Evolutionary conservation across 2,888 invertebrate genomes (phyloP).

Genomic region (Philonicus albiceps): DNA sequence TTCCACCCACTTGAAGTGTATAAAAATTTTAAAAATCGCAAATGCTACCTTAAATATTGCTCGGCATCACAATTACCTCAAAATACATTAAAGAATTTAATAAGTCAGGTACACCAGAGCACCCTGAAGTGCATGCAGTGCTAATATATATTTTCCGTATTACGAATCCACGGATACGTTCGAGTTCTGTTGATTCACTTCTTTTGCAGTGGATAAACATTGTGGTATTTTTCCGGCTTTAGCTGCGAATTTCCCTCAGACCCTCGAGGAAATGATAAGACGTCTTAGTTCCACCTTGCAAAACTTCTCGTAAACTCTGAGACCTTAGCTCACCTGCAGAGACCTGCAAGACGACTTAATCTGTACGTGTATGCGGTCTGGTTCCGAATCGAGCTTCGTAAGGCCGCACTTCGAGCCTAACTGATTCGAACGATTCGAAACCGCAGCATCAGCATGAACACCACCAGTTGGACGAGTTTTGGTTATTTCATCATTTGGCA

Average conservation of each 20-base stretch:
- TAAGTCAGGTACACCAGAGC: neutral
- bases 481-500: slow-evolving; percentile 35
- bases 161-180: neutral
- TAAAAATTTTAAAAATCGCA: neutral
- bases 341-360: neutral
- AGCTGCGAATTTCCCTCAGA: neutral
- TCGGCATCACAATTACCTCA: neutral
- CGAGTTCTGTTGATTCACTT: neutral
- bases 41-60: neutral
- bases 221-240: neutral
- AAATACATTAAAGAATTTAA: neutral
- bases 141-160: neutral
- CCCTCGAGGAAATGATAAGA: neutral
- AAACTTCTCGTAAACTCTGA: neutral
- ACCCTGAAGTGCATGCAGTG: neutral
- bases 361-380: neutral
- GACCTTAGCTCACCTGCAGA: neutral
- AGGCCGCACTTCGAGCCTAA: neutral
- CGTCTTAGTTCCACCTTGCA: neutral
- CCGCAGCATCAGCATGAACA: slow-evolving; percentile 17
- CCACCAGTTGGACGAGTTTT: slow-evolving; percentile 30
- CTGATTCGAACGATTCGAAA: slow-evolving; percentile 2
- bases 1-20: neutral
- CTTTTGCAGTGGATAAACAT: neutral
- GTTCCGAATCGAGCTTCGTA: neutral